A percentile compares a stretch with the other conserved stretches of the same genome.
phyloP scores from a whole-genome alignment of 2,888 invertebrate genomes.

The Beris morrisii region DNA sequence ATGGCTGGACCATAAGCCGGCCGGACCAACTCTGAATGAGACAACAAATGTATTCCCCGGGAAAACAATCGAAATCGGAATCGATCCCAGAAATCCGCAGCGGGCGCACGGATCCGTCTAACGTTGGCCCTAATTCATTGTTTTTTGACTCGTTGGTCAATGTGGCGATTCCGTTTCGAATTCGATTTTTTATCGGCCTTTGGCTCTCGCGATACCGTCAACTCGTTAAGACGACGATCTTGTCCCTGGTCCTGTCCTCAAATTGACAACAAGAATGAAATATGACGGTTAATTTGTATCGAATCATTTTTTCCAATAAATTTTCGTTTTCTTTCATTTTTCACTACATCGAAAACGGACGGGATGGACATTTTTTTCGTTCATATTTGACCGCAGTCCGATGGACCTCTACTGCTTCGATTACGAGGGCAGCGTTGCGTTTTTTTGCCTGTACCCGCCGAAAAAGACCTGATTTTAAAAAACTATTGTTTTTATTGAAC shows the following conservation, averaged over 20 bases:
- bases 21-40: not conserved
- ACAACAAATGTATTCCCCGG: too few species aligned
- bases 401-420: too few species aligned
- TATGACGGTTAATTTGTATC: slow-evolving; percentile 43
- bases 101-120: slow-evolving; percentile 16
- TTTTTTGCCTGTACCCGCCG: slow-evolving; percentile 26
- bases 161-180: slow-evolving; percentile 32
- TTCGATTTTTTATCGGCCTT: slow-evolving; percentile 33
- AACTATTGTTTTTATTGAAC: slow-evolving; percentile 36
- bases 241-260: slow-evolving; percentile 34
- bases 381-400: not conserved
- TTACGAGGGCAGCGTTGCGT: not conserved
- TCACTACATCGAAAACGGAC: slow-evolving; percentile 15
- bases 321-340: slow-evolving; percentile 30
- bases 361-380: slow-evolving; percentile 5
- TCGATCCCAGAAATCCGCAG: slow-evolving; percentile 12
- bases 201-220: slow-evolving; percentile 37
- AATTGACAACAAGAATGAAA: slow-evolving; percentile 42
- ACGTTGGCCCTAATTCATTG: slow-evolving; percentile 32
- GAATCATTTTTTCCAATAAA: slow-evolving; percentile 41
- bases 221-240: slow-evolving; percentile 36
- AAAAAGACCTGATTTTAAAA: slow-evolving; percentile 29
- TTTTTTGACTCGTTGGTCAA: slow-evolving; percentile 18
- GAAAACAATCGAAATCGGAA: slow-evolving; percentile 23
- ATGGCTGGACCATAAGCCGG: not conserved